Conservation (phyloP, 2,797 vertebrate species). For the Pachyuromys duprasi region DNA sequence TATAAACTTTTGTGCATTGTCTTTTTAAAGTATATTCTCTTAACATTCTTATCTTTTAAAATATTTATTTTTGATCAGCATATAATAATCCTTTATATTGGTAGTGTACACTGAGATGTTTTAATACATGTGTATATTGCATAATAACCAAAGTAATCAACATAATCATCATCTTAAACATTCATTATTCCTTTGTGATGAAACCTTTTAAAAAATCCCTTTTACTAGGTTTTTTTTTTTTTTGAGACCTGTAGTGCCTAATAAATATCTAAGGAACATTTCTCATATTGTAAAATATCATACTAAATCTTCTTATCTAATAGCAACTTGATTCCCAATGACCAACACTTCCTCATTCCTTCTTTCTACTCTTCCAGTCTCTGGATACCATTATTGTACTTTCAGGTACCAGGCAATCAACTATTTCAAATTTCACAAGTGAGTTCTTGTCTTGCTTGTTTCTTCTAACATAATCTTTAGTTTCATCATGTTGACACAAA, state of each 20-base stretch:
- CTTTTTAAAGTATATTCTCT: background rate
- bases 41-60: background rate
- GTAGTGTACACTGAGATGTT: background rate
- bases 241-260: background rate
- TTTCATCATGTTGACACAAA: background rate
- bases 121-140: background rate
- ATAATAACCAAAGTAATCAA: background rate
- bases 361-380: background rate
- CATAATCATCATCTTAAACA: background rate
- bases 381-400: background rate
- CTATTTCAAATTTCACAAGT: background rate
- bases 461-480: background rate
- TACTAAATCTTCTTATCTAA: background rate
- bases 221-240: background rate
- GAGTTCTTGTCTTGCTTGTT: background rate
- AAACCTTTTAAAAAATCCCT: background rate
- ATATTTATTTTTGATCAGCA: background rate
- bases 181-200: background rate
- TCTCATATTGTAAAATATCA: background rate
- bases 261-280: background rate
- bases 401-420: background rate
- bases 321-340: background rate
- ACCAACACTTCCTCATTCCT: background rate
- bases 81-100: background rate
- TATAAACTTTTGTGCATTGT: conserved; percentile 23